Conservation (phyloP, 1,140 invertebrate species). For the Nilaparvata lugens region DNA sequence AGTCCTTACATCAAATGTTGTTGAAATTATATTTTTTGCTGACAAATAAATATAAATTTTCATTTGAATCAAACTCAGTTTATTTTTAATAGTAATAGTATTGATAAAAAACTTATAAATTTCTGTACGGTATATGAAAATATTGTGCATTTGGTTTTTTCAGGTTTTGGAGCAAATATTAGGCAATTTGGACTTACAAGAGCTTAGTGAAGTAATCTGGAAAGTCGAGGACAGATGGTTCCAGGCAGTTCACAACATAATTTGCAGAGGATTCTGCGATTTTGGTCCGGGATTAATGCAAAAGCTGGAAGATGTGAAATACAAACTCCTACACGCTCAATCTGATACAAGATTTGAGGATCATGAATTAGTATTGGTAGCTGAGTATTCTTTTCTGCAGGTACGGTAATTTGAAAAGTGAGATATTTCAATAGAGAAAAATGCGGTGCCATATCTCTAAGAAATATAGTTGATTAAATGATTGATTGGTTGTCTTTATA, state of each 20-base stretch:
- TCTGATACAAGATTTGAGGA: not conserved
- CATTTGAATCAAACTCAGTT: too few relatives aligned
- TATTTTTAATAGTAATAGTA: too few relatives aligned
- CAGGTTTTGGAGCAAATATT: not conserved
- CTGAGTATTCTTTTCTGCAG: not conserved
- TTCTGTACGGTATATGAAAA: too few relatives aligned
- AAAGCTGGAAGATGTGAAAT: not conserved
- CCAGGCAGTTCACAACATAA: not conserved
- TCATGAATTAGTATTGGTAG: not conserved
- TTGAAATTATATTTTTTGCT: too few relatives aligned
- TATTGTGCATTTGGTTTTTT: not conserved
- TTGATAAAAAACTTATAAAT: too few relatives aligned
- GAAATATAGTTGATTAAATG: too few relatives aligned
- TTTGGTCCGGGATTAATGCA: not conserved
- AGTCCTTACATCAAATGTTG: too few relatives aligned
- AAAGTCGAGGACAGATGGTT: not conserved
- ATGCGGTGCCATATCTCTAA: too few relatives aligned
- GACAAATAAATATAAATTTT: too few relatives aligned
- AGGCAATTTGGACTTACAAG: not conserved
- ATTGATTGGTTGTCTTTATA: too few relatives aligned
- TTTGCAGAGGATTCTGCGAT: not conserved
- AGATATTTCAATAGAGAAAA: too few relatives aligned
- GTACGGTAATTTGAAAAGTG: not conserved
- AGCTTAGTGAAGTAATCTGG: not conserved
- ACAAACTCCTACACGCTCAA: not conserved